These are phyloP conservation scores for Atherinomorus stipes DNA, from an alignment of 2,113 vertebrate species.

Conservation along the genomic window DNA sequence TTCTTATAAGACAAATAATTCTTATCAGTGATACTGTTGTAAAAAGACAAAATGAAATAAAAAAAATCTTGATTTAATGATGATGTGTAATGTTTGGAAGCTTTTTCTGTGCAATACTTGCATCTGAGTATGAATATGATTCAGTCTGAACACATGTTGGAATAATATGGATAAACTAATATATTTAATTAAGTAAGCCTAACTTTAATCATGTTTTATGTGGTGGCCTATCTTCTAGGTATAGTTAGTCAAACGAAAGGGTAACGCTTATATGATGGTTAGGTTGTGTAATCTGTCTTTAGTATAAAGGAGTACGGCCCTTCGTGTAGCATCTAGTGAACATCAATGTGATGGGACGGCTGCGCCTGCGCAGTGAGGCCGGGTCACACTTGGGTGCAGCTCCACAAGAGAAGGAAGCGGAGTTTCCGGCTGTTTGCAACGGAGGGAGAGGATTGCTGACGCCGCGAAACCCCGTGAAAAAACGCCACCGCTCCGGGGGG, in stretches of 20 bases:
- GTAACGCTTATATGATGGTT: too few species aligned
- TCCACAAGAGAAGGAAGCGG: conserved; percentile 81
- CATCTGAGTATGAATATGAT: too few species aligned
- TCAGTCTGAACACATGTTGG: too few species aligned
- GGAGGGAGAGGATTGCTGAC: conserved; percentile 77
- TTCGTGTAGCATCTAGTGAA: background rate
- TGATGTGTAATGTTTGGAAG: conserved; percentile 41
- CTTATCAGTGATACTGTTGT: conserved; percentile 69
- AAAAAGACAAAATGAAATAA: conserved; percentile 75
- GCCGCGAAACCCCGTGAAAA: conserved; percentile 77
- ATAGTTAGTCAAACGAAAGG: too few species aligned
- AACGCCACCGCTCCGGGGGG: conserved; percentile 71
- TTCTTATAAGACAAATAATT: conserved; percentile 54
- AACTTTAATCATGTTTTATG: background rate
- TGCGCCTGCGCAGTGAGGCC: conserved; percentile 70
- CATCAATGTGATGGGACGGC: conserved; percentile 21
- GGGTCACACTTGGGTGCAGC: conserved; percentile 64
- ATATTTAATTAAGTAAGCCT: too few species aligned
- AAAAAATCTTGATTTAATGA: conserved; percentile 68
- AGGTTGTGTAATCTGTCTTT: too few species aligned
- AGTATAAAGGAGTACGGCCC: too few species aligned
- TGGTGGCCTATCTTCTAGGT: too few species aligned
- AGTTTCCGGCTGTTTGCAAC: conserved; percentile 83
- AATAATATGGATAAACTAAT: too few species aligned
- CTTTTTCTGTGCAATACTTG: conserved; percentile 3